Percentiles rank a stretch among this genome's conserved stretches.
Evolutionary conservation across 2,797 vertebrate species (phyloP).

Genomic region (Acanthornis magna): DNA sequence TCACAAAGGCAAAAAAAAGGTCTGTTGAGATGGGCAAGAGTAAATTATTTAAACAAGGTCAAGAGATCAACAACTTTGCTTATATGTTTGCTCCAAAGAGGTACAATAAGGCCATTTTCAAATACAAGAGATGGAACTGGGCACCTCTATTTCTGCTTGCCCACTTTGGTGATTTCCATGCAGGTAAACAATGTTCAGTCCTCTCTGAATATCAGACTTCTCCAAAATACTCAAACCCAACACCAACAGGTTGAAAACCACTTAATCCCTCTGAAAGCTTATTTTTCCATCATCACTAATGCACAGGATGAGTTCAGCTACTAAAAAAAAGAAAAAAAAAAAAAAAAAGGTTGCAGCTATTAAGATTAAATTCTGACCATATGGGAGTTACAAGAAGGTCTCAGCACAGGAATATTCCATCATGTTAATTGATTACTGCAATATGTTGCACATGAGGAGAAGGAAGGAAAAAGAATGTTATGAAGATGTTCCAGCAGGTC

Average conservation of each 20-base stretch:
- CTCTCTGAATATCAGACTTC: neutral
- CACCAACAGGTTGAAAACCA: neutral
- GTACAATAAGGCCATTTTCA: neutral
- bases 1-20: neutral
- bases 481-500: slow-evolving; percentile 50
- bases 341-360: neutral
- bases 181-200: neutral
- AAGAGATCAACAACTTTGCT: neutral
- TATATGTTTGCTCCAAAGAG: neutral
- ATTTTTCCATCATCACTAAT: neutral
- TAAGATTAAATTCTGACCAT: slow-evolving; percentile 50
- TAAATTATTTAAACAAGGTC: neutral
- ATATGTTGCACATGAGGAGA: slow-evolving; percentile 48
- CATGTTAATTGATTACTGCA: slow-evolving; percentile 61
- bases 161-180: neutral
- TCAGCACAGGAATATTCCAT: slow-evolving; percentile 32
- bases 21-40: neutral
- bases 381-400: slow-evolving; percentile 48
- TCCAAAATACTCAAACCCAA: neutral
- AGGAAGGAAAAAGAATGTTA: slow-evolving; percentile 43
- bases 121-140: neutral
- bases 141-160: neutral
- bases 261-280: neutral
- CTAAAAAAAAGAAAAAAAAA: neutral
- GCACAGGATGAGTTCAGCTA: neutral